A percentile compares a stretch with the other conserved stretches of the same genome.
These are phyloP conservation scores for Psilopogon haemacephalus DNA, from an alignment of 2,113 vertebrate genomes.

Conservation along the genomic window DNA sequence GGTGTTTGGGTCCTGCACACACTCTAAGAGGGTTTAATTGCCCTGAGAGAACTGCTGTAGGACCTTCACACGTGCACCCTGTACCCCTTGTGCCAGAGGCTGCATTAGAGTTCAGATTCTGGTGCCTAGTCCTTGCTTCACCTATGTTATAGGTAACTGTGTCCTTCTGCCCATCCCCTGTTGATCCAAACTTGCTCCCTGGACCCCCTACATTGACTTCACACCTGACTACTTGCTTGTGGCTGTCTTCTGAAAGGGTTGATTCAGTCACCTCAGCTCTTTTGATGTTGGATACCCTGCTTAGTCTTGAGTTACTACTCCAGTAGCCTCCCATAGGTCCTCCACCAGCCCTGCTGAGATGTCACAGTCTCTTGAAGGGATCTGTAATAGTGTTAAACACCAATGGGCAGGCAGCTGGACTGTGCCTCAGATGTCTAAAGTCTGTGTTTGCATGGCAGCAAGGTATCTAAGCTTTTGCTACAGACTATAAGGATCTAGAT, in stretches of 20 bases:
- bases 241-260: background rate
- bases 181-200: background rate
- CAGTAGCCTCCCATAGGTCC: background rate
- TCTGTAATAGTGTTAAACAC: background rate
- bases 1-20: background rate
- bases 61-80: background rate
- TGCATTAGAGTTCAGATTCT: background rate
- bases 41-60: background rate
- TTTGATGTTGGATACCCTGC: background rate
- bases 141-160: background rate
- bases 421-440: background rate
- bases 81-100: background rate
- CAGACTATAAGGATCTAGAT: background rate
- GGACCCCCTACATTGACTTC: background rate
- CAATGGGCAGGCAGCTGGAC: background rate
- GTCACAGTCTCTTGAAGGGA: background rate
- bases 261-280: background rate
- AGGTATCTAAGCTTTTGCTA: background rate
- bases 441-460: background rate
- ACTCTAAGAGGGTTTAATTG: background rate
- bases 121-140: background rate
- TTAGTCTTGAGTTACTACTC: background rate
- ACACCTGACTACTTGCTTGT: background rate
- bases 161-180: background rate
- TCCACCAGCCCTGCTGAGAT: background rate